These are phyloP conservation scores for Chrysolina haemoptera DNA, from an alignment of 2,888 invertebrate species.

Conservation along the genomic window DNA sequence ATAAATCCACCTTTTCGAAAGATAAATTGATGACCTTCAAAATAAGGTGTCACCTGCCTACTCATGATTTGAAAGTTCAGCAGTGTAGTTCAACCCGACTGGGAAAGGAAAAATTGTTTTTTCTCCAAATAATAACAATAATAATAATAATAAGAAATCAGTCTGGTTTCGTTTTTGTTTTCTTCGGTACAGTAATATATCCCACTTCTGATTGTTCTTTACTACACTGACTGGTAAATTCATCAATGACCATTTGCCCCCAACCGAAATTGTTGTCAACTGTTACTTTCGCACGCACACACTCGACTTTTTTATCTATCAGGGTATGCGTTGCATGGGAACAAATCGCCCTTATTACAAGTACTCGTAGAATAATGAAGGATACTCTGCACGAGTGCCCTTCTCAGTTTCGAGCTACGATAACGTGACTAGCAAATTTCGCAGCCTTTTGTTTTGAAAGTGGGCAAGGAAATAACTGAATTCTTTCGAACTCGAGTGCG, in stretches of 20 bases:
- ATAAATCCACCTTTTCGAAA: too few species aligned
- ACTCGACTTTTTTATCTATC: neutral
- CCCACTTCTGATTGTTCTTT: neutral
- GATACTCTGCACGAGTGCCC: conserved; percentile 35
- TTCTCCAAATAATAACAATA: too few species aligned
- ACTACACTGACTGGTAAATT: neutral
- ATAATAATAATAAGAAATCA: too few species aligned
- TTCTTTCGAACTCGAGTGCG: conserved; percentile 22
- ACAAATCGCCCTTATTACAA: conserved; percentile 20
- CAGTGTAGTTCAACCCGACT: too few species aligned
- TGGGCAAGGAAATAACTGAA: conserved; percentile 30
- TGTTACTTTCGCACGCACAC: conserved; percentile 12
- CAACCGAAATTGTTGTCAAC: neutral
- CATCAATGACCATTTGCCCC: conserved; percentile 1
- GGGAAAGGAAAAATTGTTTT: too few species aligned
- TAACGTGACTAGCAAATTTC: conserved; percentile 34
- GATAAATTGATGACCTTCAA: too few species aligned
- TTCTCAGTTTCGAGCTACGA: conserved; percentile 30
- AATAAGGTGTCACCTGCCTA: too few species aligned
- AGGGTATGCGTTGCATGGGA: neutral
- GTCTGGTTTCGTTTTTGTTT: too few species aligned
- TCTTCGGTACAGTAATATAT: neutral
- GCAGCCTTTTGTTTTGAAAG: conserved; percentile 31
- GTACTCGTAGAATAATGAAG: conserved; percentile 31
- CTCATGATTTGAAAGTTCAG: too few species aligned